Conservation (phyloP, 1,140 invertebrate genomes). For the Dysdera silvatica region DNA sequence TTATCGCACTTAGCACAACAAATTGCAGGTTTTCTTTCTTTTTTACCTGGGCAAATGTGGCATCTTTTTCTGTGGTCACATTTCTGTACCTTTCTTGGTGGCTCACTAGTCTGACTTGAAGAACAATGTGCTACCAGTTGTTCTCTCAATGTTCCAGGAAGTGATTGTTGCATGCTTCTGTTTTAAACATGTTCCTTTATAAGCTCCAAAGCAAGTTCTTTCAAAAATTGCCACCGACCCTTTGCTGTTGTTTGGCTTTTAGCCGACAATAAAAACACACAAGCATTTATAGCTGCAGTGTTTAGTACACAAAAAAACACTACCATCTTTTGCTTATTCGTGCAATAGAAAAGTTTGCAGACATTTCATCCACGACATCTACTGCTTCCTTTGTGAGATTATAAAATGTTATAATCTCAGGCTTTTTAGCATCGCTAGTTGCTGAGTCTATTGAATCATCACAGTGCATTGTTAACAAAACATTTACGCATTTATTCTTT, state of each 20-base stretch:
- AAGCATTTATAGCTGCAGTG: slow-evolving; percentile 23
- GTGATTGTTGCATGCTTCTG: too few relatives aligned
- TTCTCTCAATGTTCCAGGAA: too few relatives aligned
- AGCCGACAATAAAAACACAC: not conserved
- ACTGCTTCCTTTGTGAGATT: slow-evolving; percentile 47
- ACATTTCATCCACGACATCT: slow-evolving; percentile 45
- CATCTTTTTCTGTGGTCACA: too few relatives aligned
- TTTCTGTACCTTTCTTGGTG: too few relatives aligned
- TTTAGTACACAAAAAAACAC: slow-evolving; percentile 30
- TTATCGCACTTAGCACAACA: too few relatives aligned
- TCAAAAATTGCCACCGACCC: not conserved
- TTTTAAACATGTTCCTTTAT: not conserved
- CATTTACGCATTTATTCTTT: slow-evolving; percentile 31
- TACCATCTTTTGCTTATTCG: slow-evolving; percentile 41
- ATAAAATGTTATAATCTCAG: slow-evolving; percentile 44
- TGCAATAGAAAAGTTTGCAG: slow-evolving; percentile 36
- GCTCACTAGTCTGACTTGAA: too few relatives aligned
- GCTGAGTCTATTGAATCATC: slow-evolving; percentile 25
- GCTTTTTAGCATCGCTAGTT: slow-evolving; percentile 35
- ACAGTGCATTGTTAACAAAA: slow-evolving; percentile 33
- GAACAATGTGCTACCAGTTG: too few relatives aligned
- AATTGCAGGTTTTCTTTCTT: too few relatives aligned
- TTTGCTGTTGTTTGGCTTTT: not conserved
- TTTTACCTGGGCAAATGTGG: too few relatives aligned
- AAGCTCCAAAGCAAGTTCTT: not conserved